Base-by-base conservation (phyloP, 2,113 vertebrate species). In the Tilapia sparmanii region DNA sequence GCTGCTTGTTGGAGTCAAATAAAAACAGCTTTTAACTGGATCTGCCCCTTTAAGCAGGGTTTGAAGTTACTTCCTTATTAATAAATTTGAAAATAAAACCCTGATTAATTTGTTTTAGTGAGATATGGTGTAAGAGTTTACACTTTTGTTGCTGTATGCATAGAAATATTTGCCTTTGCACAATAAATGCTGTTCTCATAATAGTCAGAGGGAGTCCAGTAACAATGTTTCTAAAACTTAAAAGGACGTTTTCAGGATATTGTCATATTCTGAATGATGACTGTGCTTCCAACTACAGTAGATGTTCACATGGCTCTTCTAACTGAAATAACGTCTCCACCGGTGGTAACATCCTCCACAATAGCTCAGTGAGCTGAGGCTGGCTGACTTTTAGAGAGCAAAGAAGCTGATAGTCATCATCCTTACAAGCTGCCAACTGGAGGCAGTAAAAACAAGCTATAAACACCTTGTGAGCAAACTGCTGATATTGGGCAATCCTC, bases 1-100 rank as follows among this genome's bases (percentile, higher is more conserved):
- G 89, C 93, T 90, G 92, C 82, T 85, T 90, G 85, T 79, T 94
- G 89, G 87, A 94, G 95, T 94, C 90, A 90, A 93, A 94, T 90
- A 90, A 93, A 94, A 95, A 78, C 50, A 38, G 59, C 81, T 90
- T 90, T 91, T 92, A 94, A 94, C 68, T 89, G 66, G 85, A 83
- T 35, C 89, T 63, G 82, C 61, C 63, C 35, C 31, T 93, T 93
- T 93, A 66, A 86, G 78, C 79, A n/a, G 68, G 50, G 86, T 93
- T 91, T 94, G 90, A 93, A 87, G 88, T 90, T 29, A 47, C 79
- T 80, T 91, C 84, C 85, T 83, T 89, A 80, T 89, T 85, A 86
- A 71, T 76, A 71, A 76, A 71, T 86, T 80, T 79, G 2, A 83
- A 59, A 29, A 61, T 10, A 53, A 31, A 59, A 89, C 79, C 42